Conservation (phyloP, 1,140 invertebrate species). For the Aethina tumida region DNA sequence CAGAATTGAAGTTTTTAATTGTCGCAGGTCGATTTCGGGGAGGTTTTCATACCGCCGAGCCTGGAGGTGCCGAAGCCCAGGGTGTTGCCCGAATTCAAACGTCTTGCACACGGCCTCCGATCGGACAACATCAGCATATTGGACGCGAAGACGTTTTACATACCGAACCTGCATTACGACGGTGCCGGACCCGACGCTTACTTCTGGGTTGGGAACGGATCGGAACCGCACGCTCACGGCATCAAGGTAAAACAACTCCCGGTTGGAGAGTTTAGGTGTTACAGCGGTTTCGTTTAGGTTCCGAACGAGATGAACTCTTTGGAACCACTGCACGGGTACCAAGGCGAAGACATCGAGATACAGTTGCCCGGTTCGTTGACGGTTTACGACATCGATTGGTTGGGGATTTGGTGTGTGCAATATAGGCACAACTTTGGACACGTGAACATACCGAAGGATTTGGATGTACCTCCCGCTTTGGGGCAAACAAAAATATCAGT, state of each 20-base stretch:
- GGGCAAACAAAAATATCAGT: constrained; percentile 84
- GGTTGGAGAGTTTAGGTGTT: constrained; percentile 26
- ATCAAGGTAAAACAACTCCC: constrained; percentile 50
- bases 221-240: constrained; percentile 69
- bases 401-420: constrained; percentile 80
- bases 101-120: constrained; percentile 73
- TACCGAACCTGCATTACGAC: constrained; percentile 86
- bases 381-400: constrained; percentile 85
- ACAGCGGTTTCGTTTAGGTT: constrained; percentile 44
- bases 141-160: constrained; percentile 86
- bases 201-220: constrained; percentile 85
- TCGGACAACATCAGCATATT: constrained; percentile 86
- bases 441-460: constrained; percentile 75
- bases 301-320: constrained; percentile 80
- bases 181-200: constrained; percentile 82
- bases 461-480: constrained; percentile 81
- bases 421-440: constrained; percentile 86
- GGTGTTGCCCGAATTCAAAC: constrained; percentile 73
- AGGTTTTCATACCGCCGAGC: constrained; percentile 64
- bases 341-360: constrained; percentile 84
- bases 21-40: constrained; percentile 74
- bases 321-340: constrained; percentile 68
- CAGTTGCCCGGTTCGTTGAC: constrained; percentile 75
- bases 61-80: constrained; percentile 65
- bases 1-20: constrained; percentile 7